phyloP scores from a whole-genome alignment of 2,797 vertebrate species.

The Synanceia verrucosa region DNA sequence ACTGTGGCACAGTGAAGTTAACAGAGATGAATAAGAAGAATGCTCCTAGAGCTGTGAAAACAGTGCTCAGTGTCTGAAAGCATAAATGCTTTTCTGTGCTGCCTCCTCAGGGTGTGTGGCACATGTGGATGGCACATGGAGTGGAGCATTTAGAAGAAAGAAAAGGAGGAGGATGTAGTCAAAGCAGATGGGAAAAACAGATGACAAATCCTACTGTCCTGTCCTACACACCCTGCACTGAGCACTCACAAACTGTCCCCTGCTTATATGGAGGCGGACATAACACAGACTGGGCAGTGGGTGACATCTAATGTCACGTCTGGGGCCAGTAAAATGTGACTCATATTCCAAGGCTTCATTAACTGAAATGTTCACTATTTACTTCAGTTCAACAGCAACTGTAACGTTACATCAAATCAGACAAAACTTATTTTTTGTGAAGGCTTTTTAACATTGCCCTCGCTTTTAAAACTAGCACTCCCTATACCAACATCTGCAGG shows the following conservation, averaged over 20 bases:
- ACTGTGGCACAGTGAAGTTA: neutral
- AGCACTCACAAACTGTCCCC: constrained; percentile 4
- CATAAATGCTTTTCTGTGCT: neutral
- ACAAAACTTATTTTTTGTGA: no score
- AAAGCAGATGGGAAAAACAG: constrained; percentile 27
- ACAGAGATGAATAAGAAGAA: neutral
- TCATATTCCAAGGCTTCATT: neutral
- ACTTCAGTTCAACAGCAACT: neutral
- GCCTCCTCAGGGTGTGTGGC: constrained; percentile 19
- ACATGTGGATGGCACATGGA: constrained; percentile 41
- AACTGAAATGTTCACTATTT: neutral
- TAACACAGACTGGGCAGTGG: neutral
- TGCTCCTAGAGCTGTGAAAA: neutral
- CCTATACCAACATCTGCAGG: neutral
- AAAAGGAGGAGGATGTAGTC: constrained; percentile 23
- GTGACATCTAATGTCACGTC: neutral
- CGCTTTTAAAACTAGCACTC: neutral
- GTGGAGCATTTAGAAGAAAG: constrained; percentile 7
- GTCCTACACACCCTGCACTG: neutral
- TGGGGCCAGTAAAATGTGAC: neutral
- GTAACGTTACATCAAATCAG: neutral
- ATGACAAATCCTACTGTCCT: constrained; percentile 1
- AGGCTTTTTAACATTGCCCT: no score
- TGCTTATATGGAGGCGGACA: neutral
- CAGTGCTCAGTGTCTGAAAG: neutral